These are phyloP conservation scores for Ptychobarbus kaznakovi DNA, from an alignment of 2,797 vertebrate genomes.

Conservation along the genomic window DNA sequence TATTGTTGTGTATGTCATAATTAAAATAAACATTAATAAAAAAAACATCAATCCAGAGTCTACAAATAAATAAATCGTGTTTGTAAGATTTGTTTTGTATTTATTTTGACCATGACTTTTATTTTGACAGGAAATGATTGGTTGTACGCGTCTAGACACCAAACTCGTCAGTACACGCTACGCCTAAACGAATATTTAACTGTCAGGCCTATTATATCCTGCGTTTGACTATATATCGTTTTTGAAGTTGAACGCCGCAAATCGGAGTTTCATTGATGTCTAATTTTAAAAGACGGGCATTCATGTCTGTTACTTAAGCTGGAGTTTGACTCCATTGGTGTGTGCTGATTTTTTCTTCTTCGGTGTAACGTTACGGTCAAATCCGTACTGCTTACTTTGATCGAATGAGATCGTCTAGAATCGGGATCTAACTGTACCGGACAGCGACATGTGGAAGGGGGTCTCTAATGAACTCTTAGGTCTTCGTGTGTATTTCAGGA, in stretches of 20 bases:
- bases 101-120: background rate
- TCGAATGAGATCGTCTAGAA: background rate
- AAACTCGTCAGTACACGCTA: background rate
- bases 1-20: background rate
- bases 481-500: constrained; percentile 1
- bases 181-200: constrained; percentile 5
- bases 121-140: constrained; percentile 2
- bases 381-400: background rate
- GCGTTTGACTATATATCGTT: background rate
- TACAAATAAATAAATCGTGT: background rate
- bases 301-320: constrained; percentile 2
- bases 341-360: background rate
- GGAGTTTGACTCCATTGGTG: constrained; percentile 10
- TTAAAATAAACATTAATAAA: background rate
- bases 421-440: background rate
- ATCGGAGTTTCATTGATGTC: background rate
- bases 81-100: background rate
- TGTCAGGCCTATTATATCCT: background rate
- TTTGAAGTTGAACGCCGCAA: background rate
- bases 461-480: background rate
- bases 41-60: background rate
- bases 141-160: background rate
- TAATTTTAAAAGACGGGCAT: background rate
- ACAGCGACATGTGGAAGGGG: background rate
- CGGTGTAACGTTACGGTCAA: background rate